Evolutionary conservation across 2,797 vertebrate genomes (phyloP), one percentile per base, ranked within the genome.

Genomic region (Prunella strophiata): DNA sequence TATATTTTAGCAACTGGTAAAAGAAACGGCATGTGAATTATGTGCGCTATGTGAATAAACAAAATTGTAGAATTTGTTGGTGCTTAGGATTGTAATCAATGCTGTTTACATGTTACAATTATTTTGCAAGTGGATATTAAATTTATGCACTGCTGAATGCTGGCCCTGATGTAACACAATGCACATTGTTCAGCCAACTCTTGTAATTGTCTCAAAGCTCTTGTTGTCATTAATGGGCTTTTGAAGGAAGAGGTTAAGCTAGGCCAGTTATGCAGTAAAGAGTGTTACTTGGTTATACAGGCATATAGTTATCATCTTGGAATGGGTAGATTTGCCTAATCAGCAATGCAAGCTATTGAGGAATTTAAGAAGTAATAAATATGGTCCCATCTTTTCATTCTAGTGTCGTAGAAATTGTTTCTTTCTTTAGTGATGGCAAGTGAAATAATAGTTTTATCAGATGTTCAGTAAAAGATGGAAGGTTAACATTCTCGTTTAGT

Each of bases 171-270:
- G 15, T 57, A 66, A 32, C 19, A 32, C 4, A 50, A 9, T 47
- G 32, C 13, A 18, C 15, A 25, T 48, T 22, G 10, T 70, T 90
- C 15, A 11, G 34, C 12, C 7, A 66, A 13, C 5, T 73, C 40
- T 30, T 32, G 10, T 23, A 42, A 38, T n/a, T 34, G 17, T 57
- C 22, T 62, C 10, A 68, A 89, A 42, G 26, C 26, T 59, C 38
- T 57, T 36, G 29, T 58, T 36, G 45, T 40, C 5, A 50, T 36
- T 55, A 34, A 18, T 0, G 0, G 58, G 16, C 1, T 74, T 88
- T 48, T n/a, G 29, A 85, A 78, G 7, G 57, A 59, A 57, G 27
- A 58, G 5, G 5, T 73, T 68, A 55, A 68, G 2, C 13, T 67
- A 40, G 61, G 14, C 23, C 23, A 58, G 11, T 43, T 71, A 23